Percentiles rank a stretch among this genome's conserved stretches.
Evolutionary conservation across 2,888 invertebrate genomes (phyloP).

Genomic region (Dryomyza anilis): DNA sequence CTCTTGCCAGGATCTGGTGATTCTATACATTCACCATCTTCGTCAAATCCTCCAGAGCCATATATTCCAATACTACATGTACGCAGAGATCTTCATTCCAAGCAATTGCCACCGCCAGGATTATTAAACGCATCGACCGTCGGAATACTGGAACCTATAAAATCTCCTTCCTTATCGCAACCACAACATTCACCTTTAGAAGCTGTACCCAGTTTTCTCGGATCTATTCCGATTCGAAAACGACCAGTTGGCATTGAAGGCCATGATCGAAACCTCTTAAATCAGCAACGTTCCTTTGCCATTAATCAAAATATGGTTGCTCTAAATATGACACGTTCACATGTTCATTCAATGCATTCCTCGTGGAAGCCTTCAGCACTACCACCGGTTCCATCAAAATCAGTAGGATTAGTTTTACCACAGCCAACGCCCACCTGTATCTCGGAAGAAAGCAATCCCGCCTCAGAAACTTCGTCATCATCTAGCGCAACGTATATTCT

Average conservation of each 20-base stretch:
- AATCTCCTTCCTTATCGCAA: conserved; percentile 44
- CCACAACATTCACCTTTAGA: conserved; percentile 58
- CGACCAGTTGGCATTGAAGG: conserved; percentile 51
- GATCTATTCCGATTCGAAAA: conserved; percentile 59
- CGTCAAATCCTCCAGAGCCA: conserved; percentile 52
- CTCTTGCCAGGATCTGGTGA: conserved; percentile 37
- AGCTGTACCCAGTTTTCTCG: conserved; percentile 58
- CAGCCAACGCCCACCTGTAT: conserved; percentile 25
- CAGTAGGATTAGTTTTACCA: conserved; percentile 37
- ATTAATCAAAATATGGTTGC: conserved; percentile 39
- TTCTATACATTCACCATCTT: conserved; percentile 48
- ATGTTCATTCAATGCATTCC: conserved; percentile 39
- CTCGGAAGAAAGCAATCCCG: conserved; percentile 10
- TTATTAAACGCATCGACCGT: background rate
- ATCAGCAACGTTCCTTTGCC: conserved; percentile 34
- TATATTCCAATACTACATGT: conserved; percentile 72
- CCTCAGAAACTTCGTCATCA: conserved; percentile 19
- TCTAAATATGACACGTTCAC: conserved; percentile 56
- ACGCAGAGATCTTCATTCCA: conserved; percentile 74
- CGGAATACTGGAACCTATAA: conserved; percentile 23
- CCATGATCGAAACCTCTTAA: conserved; percentile 32
- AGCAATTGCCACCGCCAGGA: conserved; percentile 40
- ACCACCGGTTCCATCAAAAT: conserved; percentile 39
- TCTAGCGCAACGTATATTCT: conserved; percentile 40
- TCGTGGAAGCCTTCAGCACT: conserved; percentile 31